Evolutionary conservation across 1,140 invertebrate species (phyloP).

Genomic region (Drosophila auraria): DNA sequence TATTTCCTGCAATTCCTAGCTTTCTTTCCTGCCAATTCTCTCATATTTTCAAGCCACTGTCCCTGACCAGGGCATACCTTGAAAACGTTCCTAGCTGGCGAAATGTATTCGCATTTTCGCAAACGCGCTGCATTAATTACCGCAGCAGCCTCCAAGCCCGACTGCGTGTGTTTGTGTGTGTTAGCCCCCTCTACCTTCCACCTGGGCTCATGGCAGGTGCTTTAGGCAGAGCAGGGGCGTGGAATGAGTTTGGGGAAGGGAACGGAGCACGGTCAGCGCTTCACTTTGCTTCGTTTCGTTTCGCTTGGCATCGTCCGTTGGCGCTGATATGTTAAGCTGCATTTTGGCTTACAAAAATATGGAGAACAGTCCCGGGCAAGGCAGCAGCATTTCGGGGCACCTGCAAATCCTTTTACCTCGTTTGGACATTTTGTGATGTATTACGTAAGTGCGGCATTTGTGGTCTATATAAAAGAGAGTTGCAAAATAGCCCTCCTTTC

Average conservation of each 20-base stretch:
- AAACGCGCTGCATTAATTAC: conserved; percentile 83
- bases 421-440: conserved; percentile 82
- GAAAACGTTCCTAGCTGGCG: conserved; percentile 60
- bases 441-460: conserved; percentile 81
- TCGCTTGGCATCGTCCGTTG: conserved; percentile 45
- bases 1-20: too few species aligned
- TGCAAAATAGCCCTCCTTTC: conserved; percentile 53
- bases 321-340: conserved; percentile 81
- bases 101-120: conserved; percentile 83
- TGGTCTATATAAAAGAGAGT: conserved; percentile 63
- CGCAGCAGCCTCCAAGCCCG: conserved; percentile 68
- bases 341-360: conserved; percentile 83
- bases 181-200: conserved; percentile 5
- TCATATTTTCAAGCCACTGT: conserved; percentile 8
- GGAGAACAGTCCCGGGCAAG: conserved; percentile 37
- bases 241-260: not conserved
- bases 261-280: conserved; percentile 66
- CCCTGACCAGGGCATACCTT: conserved; percentile 46
- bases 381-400: conserved; percentile 32
- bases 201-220: conserved; percentile 48
- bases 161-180: conserved; percentile 40
- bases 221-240: conserved; percentile 39
- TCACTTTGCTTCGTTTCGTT: conserved; percentile 58
- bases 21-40: too few species aligned
- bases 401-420: conserved; percentile 79